A percentile compares a stretch with the other conserved stretches of the same genome.
Conservation (phyloP, 2,113 vertebrate genomes). For the Mesocricetus auratus region DNA sequence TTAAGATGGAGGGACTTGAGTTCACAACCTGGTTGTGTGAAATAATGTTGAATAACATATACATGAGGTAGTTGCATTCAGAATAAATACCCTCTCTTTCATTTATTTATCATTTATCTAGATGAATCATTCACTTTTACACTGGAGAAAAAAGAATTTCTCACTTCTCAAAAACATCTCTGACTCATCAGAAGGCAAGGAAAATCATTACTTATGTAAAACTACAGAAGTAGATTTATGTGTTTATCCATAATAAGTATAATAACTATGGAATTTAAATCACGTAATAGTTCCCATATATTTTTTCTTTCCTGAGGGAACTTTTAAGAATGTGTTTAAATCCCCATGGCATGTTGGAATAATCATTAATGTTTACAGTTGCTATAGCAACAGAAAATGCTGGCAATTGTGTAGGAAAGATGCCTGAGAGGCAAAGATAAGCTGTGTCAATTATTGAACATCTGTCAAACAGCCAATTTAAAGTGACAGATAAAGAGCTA, state of each 20-base stretch:
- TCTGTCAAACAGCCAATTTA: slow-evolving; percentile 75
- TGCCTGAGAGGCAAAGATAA: slow-evolving; percentile 82
- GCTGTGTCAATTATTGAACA: slow-evolving; percentile 82
- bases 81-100: neutral
- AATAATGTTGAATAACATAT: neutral
- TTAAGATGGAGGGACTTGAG: neutral
- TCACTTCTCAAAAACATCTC: neutral
- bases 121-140: slow-evolving; percentile 11
- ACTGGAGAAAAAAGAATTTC: neutral
- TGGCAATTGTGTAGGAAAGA: slow-evolving; percentile 66
- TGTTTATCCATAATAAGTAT: slow-evolving; percentile 62
- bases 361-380: slow-evolving; percentile 75
- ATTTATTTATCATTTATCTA: neutral
- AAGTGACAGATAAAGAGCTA: slow-evolving; percentile 69
- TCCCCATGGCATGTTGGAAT: neutral
- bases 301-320: slow-evolving; percentile 59
- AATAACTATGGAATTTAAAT: slow-evolving; percentile 50
- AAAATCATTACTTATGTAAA: neutral
- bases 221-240: slow-evolving; percentile 42
- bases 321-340: slow-evolving; percentile 63
- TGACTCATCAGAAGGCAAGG: neutral
- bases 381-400: slow-evolving; percentile 66
- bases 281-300: slow-evolving; percentile 42
- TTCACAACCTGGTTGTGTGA: neutral
- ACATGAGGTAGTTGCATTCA: neutral